A percentile compares a stretch with the other conserved stretches of the same genome.
These are phyloP conservation scores for Bufotes viridis DNA, from an alignment of 2,797 vertebrate genomes.

Conservation along the genomic window DNA sequence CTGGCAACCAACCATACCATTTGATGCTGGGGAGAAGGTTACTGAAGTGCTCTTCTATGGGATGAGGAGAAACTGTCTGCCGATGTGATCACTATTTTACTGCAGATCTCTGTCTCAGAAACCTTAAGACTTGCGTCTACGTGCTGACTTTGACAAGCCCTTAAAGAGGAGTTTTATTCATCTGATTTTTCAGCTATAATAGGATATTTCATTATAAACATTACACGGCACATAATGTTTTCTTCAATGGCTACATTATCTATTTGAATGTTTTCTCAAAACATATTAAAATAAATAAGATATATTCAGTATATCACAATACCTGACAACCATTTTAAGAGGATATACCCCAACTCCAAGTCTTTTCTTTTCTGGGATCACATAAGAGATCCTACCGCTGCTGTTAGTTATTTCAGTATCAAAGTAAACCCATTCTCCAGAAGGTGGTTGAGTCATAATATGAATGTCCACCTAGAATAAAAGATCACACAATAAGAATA, in stretches of 20 bases:
- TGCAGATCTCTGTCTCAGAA: too few species aligned
- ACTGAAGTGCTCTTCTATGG: too few species aligned
- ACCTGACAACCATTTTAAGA: conserved; percentile 98
- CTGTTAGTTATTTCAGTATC: conserved; percentile 94
- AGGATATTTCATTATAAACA: too few species aligned
- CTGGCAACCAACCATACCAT: too few species aligned
- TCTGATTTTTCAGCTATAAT: too few species aligned
- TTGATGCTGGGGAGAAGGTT: too few species aligned
- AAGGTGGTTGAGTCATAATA: conserved; percentile 96
- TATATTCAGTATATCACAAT: conserved; percentile 1
- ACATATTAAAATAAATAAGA: background rate
- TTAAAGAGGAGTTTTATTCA: too few species aligned
- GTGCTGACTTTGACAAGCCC: too few species aligned
- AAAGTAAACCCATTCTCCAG: conserved; percentile 94
- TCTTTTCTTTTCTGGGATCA: conserved; percentile 86
- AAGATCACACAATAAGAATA: background rate
- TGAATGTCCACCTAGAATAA: conserved; percentile 90
- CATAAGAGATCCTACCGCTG: conserved; percentile 90
- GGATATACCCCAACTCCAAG: conserved; percentile 96
- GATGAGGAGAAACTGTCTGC: too few species aligned
- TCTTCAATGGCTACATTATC: background rate
- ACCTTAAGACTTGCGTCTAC: too few species aligned
- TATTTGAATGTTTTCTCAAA: background rate
- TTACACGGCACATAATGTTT: background rate
- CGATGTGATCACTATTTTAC: too few species aligned